Conservation (phyloP, 2,888 invertebrate species). For the Myopa testacea region DNA sequence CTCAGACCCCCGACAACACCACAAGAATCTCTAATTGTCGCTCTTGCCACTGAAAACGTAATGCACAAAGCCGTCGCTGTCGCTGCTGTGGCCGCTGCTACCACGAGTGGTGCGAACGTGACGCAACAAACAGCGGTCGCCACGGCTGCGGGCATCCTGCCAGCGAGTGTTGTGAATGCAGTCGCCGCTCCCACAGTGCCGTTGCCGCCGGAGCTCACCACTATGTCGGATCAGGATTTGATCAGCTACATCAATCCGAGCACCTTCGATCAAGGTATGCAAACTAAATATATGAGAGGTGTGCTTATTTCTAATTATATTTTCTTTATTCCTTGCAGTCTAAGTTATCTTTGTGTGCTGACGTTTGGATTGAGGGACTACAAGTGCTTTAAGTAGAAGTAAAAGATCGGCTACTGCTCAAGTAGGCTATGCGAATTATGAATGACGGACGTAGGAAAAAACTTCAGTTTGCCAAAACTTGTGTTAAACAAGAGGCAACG, state of each 20-base stretch:
- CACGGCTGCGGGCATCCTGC: conserved; percentile 53
- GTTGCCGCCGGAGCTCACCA: conserved; percentile 77
- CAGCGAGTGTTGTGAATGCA: conserved; percentile 57
- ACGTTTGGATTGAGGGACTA: too few relatives aligned
- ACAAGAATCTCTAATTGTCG: conserved; percentile 68
- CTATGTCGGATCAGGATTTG: conserved; percentile 89
- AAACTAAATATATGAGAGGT: background rate
- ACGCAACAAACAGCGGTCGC: conserved; percentile 59
- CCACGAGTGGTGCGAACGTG: conserved; percentile 59
- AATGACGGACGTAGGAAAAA: too few relatives aligned
- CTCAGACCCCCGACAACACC: conserved; percentile 56
- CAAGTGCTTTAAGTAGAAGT: too few relatives aligned
- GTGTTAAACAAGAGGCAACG: background rate
- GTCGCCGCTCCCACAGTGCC: conserved; percentile 65
- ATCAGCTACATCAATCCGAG: conserved; percentile 90
- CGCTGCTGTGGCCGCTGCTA: conserved; percentile 60
- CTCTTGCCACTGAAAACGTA: conserved; percentile 64
- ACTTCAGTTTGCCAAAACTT: too few relatives aligned
- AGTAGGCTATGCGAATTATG: too few relatives aligned
- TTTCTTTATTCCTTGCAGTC: conserved; percentile 4
- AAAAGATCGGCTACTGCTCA: too few relatives aligned
- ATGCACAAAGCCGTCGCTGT: conserved; percentile 64
- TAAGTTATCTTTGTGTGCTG: conserved; percentile 24
- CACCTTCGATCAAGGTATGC: conserved; percentile 86
- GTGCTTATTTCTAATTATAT: background rate